Conservation (phyloP, 2,888 invertebrate genomes). For the Tipula unca region DNA sequence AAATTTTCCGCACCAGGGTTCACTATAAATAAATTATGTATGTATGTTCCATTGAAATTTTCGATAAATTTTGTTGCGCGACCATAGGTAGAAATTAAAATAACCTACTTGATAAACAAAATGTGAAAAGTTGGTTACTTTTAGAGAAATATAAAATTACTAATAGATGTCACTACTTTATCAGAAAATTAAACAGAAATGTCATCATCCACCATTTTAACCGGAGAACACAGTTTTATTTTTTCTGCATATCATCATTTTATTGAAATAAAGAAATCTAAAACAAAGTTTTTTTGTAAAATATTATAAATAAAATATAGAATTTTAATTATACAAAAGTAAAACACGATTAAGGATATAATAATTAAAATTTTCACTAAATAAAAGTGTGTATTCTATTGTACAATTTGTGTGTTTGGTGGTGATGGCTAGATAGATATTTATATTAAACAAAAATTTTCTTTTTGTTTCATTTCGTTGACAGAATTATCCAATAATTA, state of each 20-base stretch:
- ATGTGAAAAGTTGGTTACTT: no score
- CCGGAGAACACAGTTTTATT: not conserved
- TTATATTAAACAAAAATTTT: not conserved
- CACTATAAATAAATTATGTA: no score
- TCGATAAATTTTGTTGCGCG: no score
- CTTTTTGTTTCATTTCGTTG: not conserved
- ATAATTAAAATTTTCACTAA: not conserved
- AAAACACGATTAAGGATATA: not conserved
- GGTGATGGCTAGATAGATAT: not conserved
- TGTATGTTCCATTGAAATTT: no score
- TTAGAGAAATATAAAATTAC: not conserved
- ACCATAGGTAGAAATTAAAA: no score
- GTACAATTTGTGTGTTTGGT: not conserved
- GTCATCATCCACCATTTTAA: constrained; percentile 18
- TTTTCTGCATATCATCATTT: constrained; percentile 17
- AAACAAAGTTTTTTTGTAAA: not conserved
- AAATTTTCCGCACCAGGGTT: no score
- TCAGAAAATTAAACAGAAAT: not conserved
- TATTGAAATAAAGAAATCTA: not conserved
- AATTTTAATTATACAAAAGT: not conserved
- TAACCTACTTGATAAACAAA: no score
- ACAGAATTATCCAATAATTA: not conserved
- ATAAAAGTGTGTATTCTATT: not conserved
- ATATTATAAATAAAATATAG: not conserved
- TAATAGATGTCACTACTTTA: not conserved